These are phyloP conservation scores for Heliconius ismenius DNA, from an alignment of 2,888 invertebrate genomes.

Conservation along the genomic window DNA sequence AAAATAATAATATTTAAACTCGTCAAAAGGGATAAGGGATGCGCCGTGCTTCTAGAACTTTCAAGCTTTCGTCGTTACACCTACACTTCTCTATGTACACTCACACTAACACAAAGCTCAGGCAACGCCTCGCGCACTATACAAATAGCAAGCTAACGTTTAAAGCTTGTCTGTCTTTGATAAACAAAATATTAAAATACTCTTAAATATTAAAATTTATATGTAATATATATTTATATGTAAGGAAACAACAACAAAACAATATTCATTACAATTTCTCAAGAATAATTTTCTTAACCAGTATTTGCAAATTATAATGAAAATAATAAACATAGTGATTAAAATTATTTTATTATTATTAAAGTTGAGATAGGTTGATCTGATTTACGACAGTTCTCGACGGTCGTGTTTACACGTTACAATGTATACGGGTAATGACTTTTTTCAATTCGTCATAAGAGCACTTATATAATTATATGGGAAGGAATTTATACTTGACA, in stretches of 20 bases:
- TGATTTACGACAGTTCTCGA: constrained; percentile 14
- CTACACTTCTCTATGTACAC: too few species aligned
- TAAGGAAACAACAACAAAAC: neutral
- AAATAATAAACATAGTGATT: constrained; percentile 3
- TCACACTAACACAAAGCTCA: too few species aligned
- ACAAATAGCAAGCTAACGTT: neutral
- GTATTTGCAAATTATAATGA: neutral
- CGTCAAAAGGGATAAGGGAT: too few species aligned
- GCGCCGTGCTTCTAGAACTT: too few species aligned
- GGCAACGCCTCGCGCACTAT: too few species aligned
- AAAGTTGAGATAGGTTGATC: neutral
- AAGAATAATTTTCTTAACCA: constrained; percentile 1
- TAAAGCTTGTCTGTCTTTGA: neutral
- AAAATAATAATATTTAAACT: too few species aligned
- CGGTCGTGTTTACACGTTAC: neutral
- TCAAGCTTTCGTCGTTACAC: too few species aligned
- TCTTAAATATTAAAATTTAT: neutral
- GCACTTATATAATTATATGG: neutral
- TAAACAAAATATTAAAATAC: neutral
- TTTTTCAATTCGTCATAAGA: neutral
- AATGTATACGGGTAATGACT: constrained; percentile 8
- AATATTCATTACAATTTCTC: neutral
- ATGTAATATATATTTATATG: too few species aligned
- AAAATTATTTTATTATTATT: constrained; percentile 18
- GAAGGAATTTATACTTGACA: neutral